Base-by-base conservation (phyloP, 2,888 invertebrate species). In the Steinernema scapterisci region DNA sequence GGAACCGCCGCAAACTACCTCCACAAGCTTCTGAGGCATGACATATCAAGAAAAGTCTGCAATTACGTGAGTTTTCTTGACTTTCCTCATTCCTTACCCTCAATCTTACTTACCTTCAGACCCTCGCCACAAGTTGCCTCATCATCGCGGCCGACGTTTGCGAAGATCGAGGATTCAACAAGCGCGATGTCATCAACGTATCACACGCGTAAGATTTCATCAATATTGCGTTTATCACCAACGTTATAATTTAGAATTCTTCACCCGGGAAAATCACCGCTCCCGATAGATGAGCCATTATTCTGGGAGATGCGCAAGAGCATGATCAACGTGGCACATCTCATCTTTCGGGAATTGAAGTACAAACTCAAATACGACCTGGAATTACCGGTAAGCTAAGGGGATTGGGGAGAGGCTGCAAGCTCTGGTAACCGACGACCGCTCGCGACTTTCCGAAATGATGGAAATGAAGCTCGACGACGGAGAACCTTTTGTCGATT, bases 321-420 rank as follows among this genome's bases (percentile, higher is more conserved):
- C 16, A 9, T 63, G 16, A 63, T 63, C 38, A 21, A 63, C 16
- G 27, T 63, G 27, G 63, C 63, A 16, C 63, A 63, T 27, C 6
- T 63, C 31, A 63, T 63, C 63, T 63, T 63, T n/a, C 63, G 63
- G 1, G 63, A 63, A 31, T 11, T 63, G 63, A 63, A 63, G 38
- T 63, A 63, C 63, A 13, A 63, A 13, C n/a, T 63, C 31, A 63
- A 63, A n/a, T 63, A 31, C 63, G 63, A 63, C 16, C 31, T 63
- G 7, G 38, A 16, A 6, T 63, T 25, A 13, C 63, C 63, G 31
- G 63, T 63, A 31, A 31, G 63, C 27, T 3, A 9, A 38, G 38
- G 38, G 5, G 38, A 38, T 38, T 38, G 38, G 9, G n/a, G n/a
- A n/a, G n/a, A n/a, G n/a, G n/a, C n/a, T n/a, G n/a, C n/a, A n/a